Evolutionary conservation across 2,797 vertebrate genomes (phyloP).

Genomic region (Myotis pilosus): DNA sequence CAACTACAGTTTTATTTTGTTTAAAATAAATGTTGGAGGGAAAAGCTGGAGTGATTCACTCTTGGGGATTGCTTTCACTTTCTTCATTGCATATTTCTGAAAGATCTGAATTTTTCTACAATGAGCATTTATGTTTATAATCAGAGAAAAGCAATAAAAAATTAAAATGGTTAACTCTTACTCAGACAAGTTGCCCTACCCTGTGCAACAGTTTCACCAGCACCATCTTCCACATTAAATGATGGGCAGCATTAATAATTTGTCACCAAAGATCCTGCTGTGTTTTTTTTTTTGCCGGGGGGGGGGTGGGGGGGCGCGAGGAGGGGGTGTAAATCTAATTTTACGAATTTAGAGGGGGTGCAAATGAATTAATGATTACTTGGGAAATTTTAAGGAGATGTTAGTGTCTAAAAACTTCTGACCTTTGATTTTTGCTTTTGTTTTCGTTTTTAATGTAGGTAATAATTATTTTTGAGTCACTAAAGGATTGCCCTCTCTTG

Average conservation of each 20-base stretch:
- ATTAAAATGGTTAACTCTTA: neutral
- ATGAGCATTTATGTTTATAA: conserved; percentile 10
- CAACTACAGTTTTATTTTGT: neutral
- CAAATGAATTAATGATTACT: neutral
- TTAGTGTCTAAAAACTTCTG: neutral
- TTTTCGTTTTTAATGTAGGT: neutral
- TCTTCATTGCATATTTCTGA: neutral
- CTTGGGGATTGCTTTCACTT: neutral
- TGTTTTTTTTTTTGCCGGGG: accelerated
- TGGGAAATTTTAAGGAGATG: neutral
- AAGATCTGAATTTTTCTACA: neutral
- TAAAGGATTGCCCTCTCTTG: neutral
- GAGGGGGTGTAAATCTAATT: neutral
- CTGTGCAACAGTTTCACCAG: neutral
- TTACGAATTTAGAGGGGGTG: neutral
- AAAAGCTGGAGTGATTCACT: neutral
- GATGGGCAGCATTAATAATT: neutral
- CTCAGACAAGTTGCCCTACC: neutral
- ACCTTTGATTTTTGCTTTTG: neutral
- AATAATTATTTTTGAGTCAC: conserved; percentile 29
- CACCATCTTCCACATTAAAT: neutral
- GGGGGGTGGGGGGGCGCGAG: no score
- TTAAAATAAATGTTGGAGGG: conserved; percentile 13
- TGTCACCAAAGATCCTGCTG: neutral
- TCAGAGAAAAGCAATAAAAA: conserved; percentile 3